A percentile compares a stretch with the other conserved stretches of the same genome.
Conservation (phyloP, 2,113 vertebrate genomes). For the Notothenia rossii region DNA sequence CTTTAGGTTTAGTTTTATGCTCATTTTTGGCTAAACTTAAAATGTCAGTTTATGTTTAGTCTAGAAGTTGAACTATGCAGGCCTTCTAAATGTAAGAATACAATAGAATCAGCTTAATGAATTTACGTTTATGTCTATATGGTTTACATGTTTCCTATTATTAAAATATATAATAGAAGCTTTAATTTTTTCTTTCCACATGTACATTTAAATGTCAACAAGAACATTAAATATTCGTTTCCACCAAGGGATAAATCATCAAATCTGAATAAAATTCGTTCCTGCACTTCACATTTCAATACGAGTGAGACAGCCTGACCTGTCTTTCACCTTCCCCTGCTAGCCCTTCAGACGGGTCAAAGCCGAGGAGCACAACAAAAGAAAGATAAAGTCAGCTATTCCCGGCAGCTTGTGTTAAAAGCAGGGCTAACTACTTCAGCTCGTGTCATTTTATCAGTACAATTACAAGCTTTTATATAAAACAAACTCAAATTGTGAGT, state of each 20-base stretch:
- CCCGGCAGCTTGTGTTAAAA: slow-evolving; percentile 56
- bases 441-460: neutral
- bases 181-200: neutral
- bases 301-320: slow-evolving; percentile 97
- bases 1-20: neutral
- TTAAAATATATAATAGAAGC: neutral
- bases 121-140: neutral
- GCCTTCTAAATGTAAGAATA: neutral
- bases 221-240: slow-evolving; percentile 10
- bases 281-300: slow-evolving; percentile 85
- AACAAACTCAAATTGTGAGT: neutral
- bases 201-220: neutral
- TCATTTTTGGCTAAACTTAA: neutral
- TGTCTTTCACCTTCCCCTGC: slow-evolving; percentile 95
- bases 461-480: neutral
- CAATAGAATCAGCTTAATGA: neutral
- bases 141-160: neutral
- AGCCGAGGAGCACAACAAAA: slow-evolving; percentile 94
- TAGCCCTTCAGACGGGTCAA: slow-evolving; percentile 97
- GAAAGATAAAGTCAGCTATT: slow-evolving; percentile 95
- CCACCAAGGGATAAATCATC: neutral
- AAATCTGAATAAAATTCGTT: neutral
- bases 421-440: slow-evolving; percentile 35
- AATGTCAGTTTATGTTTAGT: neutral
- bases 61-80: neutral